A percentile compares a stretch with the other conserved stretches of the same genome.
These are phyloP conservation scores for Watsonalla binaria DNA, from an alignment of 2,888 invertebrate genomes.

Conservation along the genomic window DNA sequence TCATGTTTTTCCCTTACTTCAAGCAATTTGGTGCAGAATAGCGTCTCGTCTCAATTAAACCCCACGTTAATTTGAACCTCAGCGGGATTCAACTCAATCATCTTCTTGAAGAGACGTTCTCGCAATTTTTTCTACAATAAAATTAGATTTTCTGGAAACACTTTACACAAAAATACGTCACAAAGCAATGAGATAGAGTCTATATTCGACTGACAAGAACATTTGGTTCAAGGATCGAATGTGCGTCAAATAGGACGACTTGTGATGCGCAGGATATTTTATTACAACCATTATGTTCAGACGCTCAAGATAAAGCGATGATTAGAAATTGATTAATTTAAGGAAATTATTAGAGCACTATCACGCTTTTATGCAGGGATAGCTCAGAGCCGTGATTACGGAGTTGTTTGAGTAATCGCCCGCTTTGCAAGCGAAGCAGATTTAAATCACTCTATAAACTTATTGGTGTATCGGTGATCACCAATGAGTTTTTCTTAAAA, in stretches of 20 bases:
- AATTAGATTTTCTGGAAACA: neutral
- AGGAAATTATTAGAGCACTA: no score
- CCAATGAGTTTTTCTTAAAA: no score
- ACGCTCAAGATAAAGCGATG: neutral
- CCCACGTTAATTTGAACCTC: slow-evolving; percentile 37
- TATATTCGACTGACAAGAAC: neutral
- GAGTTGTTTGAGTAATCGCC: no score
- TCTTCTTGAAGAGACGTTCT: slow-evolving; percentile 19
- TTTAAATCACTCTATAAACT: no score
- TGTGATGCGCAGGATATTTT: neutral
- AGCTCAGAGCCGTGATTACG: no score
- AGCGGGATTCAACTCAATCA: slow-evolving; percentile 41
- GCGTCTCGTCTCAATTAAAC: neutral
- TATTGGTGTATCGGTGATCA: no score
- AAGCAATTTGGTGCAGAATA: slow-evolving; percentile 5
- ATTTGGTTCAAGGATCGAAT: neutral
- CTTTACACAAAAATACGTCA: neutral
- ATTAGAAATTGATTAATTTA: no score
- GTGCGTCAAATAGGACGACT: neutral
- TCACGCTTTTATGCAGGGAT: no score
- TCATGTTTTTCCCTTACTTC: no score
- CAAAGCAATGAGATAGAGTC: neutral
- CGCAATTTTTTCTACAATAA: slow-evolving; percentile 17
- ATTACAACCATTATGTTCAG: neutral
- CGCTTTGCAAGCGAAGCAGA: no score